Percentiles rank a stretch among this genome's conserved stretches.
phyloP scores from a whole-genome alignment of 2,888 invertebrate species.

The Acanthosepion pharaonis region DNA sequence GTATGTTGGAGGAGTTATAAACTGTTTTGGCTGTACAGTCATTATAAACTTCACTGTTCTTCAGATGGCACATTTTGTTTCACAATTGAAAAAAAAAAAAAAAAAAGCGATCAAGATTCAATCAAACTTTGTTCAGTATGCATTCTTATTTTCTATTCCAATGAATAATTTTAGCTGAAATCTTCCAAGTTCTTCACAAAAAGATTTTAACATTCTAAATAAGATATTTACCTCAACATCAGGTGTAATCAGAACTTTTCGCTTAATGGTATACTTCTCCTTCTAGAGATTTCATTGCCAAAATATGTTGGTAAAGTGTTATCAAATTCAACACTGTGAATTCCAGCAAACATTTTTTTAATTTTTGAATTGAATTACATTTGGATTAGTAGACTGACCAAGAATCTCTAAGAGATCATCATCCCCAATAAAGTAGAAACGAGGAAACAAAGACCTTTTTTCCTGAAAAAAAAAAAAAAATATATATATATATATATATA shows the following conservation, averaged over 20 bases:
- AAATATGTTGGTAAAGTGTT: constrained; percentile 78
- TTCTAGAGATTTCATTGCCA: constrained; percentile 84
- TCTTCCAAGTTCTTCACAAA: neutral
- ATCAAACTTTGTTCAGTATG: too few species aligned
- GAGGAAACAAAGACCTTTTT: constrained; percentile 92
- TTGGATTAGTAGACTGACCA: constrained; percentile 91
- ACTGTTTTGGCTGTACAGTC: too few species aligned
- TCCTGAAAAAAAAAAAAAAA: constrained; percentile 80
- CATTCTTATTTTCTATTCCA: too few species aligned
- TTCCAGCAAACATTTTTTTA: constrained; percentile 93
- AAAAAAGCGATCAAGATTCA: too few species aligned
- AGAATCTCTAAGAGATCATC: constrained; percentile 96
- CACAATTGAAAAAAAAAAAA: too few species aligned
- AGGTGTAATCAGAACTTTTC: constrained; percentile 82
- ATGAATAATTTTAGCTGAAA: too few species aligned
- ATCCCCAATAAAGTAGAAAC: constrained; percentile 97
- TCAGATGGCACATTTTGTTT: too few species aligned
- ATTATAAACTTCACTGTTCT: too few species aligned
- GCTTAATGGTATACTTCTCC: constrained; percentile 83
- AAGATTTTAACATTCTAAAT: neutral
- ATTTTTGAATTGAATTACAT: constrained; percentile 92
- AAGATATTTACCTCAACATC: constrained; percentile 82
- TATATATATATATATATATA: too few species aligned
- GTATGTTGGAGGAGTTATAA: too few species aligned
- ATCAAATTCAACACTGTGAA: constrained; percentile 81